Conservation (phyloP, 2,888 invertebrate genomes). For the Philhelius pedissequus region DNA sequence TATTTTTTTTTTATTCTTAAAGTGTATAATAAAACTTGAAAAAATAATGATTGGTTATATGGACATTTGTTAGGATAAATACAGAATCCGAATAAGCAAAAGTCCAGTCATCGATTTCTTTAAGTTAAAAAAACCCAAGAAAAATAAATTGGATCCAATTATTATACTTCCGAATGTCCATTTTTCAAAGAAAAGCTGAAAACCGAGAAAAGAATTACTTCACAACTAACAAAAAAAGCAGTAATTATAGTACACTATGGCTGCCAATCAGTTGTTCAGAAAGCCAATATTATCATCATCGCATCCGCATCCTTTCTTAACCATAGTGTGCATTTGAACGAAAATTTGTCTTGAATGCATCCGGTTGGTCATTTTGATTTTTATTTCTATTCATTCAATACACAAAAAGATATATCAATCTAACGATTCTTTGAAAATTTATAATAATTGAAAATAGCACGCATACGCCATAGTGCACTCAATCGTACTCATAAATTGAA, state of each 20-base stretch:
- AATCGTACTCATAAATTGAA: neutral
- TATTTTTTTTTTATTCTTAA: too few species aligned
- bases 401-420: neutral
- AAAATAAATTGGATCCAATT: too few species aligned
- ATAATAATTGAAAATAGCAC: conserved; percentile 14
- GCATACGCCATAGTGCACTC: neutral
- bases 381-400: neutral
- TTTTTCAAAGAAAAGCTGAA: neutral
- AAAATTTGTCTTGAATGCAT: conserved; percentile 50
- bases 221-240: neutral
- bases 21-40: too few species aligned
- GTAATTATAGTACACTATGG: neutral
- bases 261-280: neutral
- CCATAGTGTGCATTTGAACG: conserved; percentile 24
- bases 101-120: too few species aligned
- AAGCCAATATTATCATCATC: conserved; percentile 52
- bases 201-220: neutral
- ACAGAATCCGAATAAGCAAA: too few species aligned
- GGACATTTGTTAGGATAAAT: too few species aligned
- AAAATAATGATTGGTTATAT: too few species aligned
- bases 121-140: too few species aligned
- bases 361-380: conserved; percentile 46
- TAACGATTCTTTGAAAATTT: neutral
- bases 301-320: conserved; percentile 18
- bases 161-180: neutral